Conservation (phyloP, 1,140 invertebrate species). For the Galleria mellonella region DNA sequence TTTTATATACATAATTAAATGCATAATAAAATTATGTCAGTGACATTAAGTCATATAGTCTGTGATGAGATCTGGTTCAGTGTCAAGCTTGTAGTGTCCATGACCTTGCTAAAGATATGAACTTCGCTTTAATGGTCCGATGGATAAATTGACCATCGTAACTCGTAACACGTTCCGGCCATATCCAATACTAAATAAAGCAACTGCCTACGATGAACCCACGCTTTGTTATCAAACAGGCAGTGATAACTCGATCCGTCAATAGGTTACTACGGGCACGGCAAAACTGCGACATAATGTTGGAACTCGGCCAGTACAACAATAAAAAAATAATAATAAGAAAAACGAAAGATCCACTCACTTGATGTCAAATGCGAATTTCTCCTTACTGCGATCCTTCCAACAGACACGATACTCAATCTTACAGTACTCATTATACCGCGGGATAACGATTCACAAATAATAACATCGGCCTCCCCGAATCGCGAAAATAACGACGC, state of each 20-base stretch:
- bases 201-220: constrained; percentile 5
- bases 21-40: too few species aligned
- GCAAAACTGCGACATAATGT: constrained; percentile 31
- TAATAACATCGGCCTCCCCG: constrained; percentile 50
- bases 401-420: constrained; percentile 59
- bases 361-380: constrained; percentile 61
- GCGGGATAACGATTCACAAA: constrained; percentile 26
- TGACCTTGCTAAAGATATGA: constrained; percentile 1
- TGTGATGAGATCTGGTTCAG: too few species aligned
- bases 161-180: constrained; percentile 8
- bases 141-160: not conserved
- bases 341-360: constrained; percentile 35
- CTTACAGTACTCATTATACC: constrained; percentile 63
- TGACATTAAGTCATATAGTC: too few species aligned
- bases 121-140: not conserved
- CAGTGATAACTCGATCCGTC: constrained; percentile 1
- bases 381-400: constrained; percentile 59
- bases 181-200: not conserved
- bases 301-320: constrained; percentile 43
- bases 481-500: constrained; percentile 30
- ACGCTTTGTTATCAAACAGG: constrained; percentile 56
- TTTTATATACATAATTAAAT: too few species aligned
- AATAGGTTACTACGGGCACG: constrained; percentile 1
- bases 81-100: not conserved
- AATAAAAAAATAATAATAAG: constrained; percentile 32